A percentile compares a stretch with the other conserved stretches of the same genome.
Evolutionary conservation across 1,140 invertebrate genomes (phyloP).

Genomic region (Drosophila simulans): DNA sequence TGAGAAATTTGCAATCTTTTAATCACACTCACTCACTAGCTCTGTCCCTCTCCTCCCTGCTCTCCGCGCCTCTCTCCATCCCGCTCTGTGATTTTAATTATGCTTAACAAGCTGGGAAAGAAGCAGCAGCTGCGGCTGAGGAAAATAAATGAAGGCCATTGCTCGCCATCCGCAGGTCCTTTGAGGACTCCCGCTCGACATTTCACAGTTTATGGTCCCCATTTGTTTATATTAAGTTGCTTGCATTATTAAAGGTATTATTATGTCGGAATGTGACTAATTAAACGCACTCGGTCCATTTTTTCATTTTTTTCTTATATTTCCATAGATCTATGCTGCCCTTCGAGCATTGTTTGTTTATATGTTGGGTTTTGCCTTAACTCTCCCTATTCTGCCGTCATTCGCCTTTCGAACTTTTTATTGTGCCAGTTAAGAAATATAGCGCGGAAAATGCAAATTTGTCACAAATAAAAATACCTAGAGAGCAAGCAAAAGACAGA

Average conservation of each 20-base stretch:
- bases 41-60: background rate
- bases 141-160: slow-evolving; percentile 39
- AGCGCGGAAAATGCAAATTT: background rate
- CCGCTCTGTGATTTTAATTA: slow-evolving; percentile 60
- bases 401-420: background rate
- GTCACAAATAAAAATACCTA: background rate
- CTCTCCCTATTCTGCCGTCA: background rate
- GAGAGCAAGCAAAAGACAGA: slow-evolving; percentile 5
- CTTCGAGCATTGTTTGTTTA: no score
- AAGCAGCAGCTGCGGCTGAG: slow-evolving; percentile 21
- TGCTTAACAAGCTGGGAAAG: slow-evolving; percentile 32
- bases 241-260: background rate
- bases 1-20: slow-evolving; percentile 37
- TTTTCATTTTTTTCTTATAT: no score
- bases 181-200: background rate
- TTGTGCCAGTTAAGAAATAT: background rate
- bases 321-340: no score
- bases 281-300: background rate
- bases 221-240: slow-evolving; percentile 17
- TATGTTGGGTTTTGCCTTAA: no score
- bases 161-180: slow-evolving; percentile 1
- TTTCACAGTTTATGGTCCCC: slow-evolving; percentile 12
- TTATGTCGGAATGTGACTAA: background rate
- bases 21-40: slow-evolving; percentile 29
- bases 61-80: background rate